Evolutionary conservation across 2,888 invertebrate genomes (phyloP), one percentile per base, ranked within the genome.

Genomic region (Listrodromus nycthemerus): DNA sequence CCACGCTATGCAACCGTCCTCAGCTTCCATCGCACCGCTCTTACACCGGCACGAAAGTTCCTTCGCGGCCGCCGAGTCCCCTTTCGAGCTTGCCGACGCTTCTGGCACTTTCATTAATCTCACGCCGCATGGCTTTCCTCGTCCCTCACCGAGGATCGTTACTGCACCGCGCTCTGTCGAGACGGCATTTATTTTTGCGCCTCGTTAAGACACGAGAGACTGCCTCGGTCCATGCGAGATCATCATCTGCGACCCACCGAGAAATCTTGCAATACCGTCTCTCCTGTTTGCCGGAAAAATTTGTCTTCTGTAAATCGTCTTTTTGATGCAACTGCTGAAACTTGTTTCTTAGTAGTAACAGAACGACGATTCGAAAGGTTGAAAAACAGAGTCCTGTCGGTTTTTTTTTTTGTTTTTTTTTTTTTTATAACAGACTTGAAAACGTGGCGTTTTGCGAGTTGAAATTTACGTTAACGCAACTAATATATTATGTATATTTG

Each of bases 41-140:
- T 85, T 85, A 37, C 37, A 37, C 85, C 84, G 79, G 80, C 80
- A 76, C 78, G 78, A 85, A 85, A 84, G 86, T 84, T 80, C 86
- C 85, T 80, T 86, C 86, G 41, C 41, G 41, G 41, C 81, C 86
- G 84, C 77, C 80, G 78, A 65, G 87, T 82, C 89, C 89, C 41
- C 90, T 91, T 91, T 89, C 89, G 90, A 87, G 86, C 88, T 88
- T 85, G 91, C 90, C 90, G 91, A 83, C 83, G 82, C 92, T 91
- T 89, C 86, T 82, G 91, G 92, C 90, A 87, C 89, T 91, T 93
- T 91, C 92, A 92, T 93, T 93, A 93, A 93, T 93, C 92, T 92
- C 90, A 89, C 89, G 89, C 91, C 90, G 90, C 92, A 91, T 91
- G 78, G 48, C 33, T 58, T 24, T 79, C 50, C 73, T 45, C 48